These are phyloP conservation scores for Conus canariensis DNA, from an alignment of 2,888 invertebrate genomes.

Conservation along the genomic window DNA sequence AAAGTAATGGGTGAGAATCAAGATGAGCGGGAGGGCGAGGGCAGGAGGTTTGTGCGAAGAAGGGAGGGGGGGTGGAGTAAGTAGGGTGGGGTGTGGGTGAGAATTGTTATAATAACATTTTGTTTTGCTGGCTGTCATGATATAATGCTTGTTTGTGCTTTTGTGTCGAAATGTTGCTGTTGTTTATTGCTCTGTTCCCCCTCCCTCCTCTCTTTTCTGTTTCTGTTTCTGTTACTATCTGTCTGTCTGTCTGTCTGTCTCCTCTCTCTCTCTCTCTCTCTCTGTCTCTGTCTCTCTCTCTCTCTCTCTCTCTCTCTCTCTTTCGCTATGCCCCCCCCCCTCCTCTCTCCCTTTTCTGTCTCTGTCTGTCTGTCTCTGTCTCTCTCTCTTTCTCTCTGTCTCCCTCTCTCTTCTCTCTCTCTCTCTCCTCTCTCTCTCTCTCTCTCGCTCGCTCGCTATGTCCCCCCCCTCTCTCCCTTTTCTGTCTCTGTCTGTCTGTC, in stretches of 20 bases:
- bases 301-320: background rate
- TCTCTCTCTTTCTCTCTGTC: background rate
- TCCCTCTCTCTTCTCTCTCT: background rate
- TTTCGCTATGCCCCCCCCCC: background rate
- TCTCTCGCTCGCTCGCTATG: background rate
- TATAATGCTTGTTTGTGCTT: background rate
- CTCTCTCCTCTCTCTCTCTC: slow-evolving; percentile 9
- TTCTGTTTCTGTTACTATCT: background rate
- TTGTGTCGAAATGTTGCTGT: too few relatives aligned
- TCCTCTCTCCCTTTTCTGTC: background rate
- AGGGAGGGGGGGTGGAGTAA: too few relatives aligned
- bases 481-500: background rate
- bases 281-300: background rate
- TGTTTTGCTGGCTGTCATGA: background rate
- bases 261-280: background rate
- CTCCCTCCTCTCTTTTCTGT: background rate
- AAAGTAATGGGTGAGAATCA: too few relatives aligned
- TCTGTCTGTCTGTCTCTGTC: background rate
- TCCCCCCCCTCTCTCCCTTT: background rate
- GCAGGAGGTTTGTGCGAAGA: too few relatives aligned
- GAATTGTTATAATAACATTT: background rate
- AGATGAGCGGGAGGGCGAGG: too few relatives aligned
- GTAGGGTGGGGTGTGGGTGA: too few relatives aligned
- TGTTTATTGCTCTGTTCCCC: background rate
- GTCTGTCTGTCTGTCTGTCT: background rate